Evolutionary conservation across 1,140 invertebrate species (phyloP).

Genomic region (Drosophila bipectinata): DNA sequence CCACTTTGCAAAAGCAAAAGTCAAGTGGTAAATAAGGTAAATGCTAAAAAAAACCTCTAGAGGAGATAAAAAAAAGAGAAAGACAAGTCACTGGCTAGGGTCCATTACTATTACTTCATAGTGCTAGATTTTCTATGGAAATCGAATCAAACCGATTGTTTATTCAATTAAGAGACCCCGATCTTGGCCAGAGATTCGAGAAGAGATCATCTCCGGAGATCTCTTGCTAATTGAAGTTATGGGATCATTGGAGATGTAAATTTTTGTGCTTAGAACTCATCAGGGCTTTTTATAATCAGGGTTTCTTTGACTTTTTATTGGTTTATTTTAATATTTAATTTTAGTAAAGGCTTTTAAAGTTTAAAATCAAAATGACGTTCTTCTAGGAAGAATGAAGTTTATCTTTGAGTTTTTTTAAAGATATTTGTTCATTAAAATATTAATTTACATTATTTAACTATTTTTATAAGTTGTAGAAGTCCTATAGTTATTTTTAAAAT

Average conservation of each 20-base stretch:
- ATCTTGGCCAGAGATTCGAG: constrained; percentile 1
- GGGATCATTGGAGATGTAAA: background rate
- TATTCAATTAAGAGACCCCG: constrained; percentile 26
- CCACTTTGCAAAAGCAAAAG: constrained; percentile 53
- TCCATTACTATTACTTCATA: constrained; percentile 39
- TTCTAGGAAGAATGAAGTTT: no score
- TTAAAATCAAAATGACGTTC: no score
- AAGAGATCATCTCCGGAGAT: constrained; percentile 6
- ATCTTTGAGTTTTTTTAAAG: no score
- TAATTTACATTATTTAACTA: background rate
- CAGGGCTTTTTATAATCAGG: background rate
- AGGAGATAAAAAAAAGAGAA: constrained; percentile 16
- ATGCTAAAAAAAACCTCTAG: constrained; percentile 21
- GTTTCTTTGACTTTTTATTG: no score
- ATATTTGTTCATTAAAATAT: no score
- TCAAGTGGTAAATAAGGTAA: constrained; percentile 61
- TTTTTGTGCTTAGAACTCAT: background rate
- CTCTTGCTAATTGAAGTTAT: constrained; percentile 22
- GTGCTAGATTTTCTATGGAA: constrained; percentile 35
- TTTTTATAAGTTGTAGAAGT: background rate
- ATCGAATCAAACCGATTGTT: constrained; percentile 39
- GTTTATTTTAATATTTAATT: no score
- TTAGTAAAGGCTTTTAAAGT: no score
- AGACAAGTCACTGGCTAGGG: constrained; percentile 9
- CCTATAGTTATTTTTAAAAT: background rate